phyloP scores from a whole-genome alignment of 2,113 vertebrate genomes.

The Hydropotes inermis region DNA sequence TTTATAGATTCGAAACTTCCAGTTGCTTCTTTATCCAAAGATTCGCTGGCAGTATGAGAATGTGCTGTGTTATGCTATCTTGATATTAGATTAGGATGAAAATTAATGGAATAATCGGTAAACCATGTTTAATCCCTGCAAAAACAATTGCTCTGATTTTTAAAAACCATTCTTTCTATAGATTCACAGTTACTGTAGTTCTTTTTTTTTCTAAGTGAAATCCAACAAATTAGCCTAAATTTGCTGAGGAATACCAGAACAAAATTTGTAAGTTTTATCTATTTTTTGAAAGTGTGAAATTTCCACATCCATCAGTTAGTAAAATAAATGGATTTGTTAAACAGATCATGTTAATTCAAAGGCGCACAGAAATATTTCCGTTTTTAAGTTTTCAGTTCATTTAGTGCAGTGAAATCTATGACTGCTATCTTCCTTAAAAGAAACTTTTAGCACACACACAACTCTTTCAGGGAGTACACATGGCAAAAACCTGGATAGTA shows the following conservation, averaged over 20 bases:
- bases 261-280: background rate
- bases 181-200: background rate
- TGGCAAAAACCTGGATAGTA: constrained; percentile 83
- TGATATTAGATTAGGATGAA: background rate
- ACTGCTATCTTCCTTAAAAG: constrained; percentile 68
- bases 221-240: background rate
- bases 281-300: constrained; percentile 35
- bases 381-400: constrained; percentile 73
- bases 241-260: background rate
- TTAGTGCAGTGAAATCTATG: constrained; percentile 67
- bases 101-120: background rate
- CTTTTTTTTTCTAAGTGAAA: background rate
- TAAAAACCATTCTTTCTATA: background rate
- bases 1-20: background rate
- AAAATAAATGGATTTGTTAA: constrained; percentile 64
- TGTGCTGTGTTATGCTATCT: background rate
- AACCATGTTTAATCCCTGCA: background rate
- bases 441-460: constrained; percentile 25
- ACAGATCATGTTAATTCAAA: constrained; percentile 53
- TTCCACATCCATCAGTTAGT: constrained; percentile 1
- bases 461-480: constrained; percentile 75
- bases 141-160: background rate
- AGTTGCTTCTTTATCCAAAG: background rate
- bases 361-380: constrained; percentile 39
- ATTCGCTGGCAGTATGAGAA: background rate